Evolutionary conservation across 2,888 invertebrate genomes (phyloP).

Genomic region (Agrotis clavis): DNA sequence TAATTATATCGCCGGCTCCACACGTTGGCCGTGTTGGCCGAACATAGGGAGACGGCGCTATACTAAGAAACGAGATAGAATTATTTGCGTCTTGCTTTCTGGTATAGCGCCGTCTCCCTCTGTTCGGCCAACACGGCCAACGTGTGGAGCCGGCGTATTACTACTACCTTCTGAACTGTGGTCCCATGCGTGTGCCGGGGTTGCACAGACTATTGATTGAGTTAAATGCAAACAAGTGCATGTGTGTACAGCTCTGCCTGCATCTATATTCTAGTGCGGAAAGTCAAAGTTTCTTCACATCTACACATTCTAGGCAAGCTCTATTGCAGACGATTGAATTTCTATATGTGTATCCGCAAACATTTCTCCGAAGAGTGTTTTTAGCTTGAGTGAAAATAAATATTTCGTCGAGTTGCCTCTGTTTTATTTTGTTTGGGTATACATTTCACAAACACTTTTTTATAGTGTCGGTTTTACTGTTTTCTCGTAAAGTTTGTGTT

Average conservation of each 20-base stretch:
- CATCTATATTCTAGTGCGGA: slow-evolving; percentile 26
- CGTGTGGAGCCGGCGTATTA: too few relatives aligned
- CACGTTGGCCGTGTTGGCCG: too few relatives aligned
- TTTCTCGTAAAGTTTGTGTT: background rate
- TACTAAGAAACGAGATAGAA: too few relatives aligned
- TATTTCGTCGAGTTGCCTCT: slow-evolving; percentile 13
- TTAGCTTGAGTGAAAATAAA: slow-evolving; percentile 51
- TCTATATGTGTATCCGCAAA: slow-evolving; percentile 57
- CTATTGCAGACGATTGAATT: slow-evolving; percentile 55
- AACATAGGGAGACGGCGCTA: too few relatives aligned
- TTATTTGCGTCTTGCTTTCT: too few relatives aligned
- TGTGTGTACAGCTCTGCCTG: slow-evolving; percentile 40
- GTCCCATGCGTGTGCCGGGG: slow-evolving; percentile 57
- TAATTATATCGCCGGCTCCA: too few relatives aligned
- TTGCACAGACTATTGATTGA: slow-evolving; percentile 72
- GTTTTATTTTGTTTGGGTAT: slow-evolving; percentile 35
- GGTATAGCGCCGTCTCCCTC: too few relatives aligned
- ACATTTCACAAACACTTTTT: slow-evolving; percentile 17
- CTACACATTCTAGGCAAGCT: slow-evolving; percentile 43
- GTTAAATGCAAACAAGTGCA: slow-evolving; percentile 66
- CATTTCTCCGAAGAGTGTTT: slow-evolving; percentile 33
- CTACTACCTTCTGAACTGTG: slow-evolving; percentile 36
- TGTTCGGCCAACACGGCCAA: too few relatives aligned
- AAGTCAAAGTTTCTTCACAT: slow-evolving; percentile 45
- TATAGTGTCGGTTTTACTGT: background rate